Evolutionary conservation across 2,888 invertebrate genomes (phyloP), one percentile per base, ranked within the genome.

Genomic region (Lumbricus terrestris): DNA sequence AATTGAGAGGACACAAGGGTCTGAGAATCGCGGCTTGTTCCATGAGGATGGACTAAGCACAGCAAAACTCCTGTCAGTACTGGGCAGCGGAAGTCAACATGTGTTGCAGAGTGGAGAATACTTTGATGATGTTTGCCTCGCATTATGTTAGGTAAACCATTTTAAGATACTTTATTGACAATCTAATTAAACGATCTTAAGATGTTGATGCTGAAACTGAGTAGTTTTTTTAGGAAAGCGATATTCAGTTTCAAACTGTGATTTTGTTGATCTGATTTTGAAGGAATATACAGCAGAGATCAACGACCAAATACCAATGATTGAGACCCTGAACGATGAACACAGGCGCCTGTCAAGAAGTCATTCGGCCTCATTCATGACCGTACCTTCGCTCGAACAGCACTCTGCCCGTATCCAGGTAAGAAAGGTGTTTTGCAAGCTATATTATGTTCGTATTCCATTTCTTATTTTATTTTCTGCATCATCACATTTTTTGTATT

Each of bases 351-450:
- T 85, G 85, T 34, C 85, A 35, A 85, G 15, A 15, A 85, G 85
- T 34, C 85, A 85, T 29, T 85, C 85, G 18, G 85, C 85, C 20
- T 1, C 85, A 13, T 85, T 29, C 29, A 11, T 85, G 34, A 85
- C 8, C 16, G 35, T 85, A 4, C 37, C 85, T 85, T 34, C 85
- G 6, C 35, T 34, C n/a, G 69, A 69, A 8, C 11, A n/a, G 29
- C 69, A 69, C 69, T n/a, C 69, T 69, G 69, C n/a, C 69, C 69
- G 69, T 69, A 69, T 69, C n/a, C 69, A 69, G 69, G 69, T 69
- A 69, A 8, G 69, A 69, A 69, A 69, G n/a, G 8, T 69, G n/a
- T 69, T 29, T n/a, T 69, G 69, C 69, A 69, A 69, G 69, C 8
- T n/a, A 8, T n/a, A 8, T 69, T n/a, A 8, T 69, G 13, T 69